These are phyloP conservation scores for Mastacembelus armatus DNA, from an alignment of 2,797 vertebrate species.

Conservation along the genomic window DNA sequence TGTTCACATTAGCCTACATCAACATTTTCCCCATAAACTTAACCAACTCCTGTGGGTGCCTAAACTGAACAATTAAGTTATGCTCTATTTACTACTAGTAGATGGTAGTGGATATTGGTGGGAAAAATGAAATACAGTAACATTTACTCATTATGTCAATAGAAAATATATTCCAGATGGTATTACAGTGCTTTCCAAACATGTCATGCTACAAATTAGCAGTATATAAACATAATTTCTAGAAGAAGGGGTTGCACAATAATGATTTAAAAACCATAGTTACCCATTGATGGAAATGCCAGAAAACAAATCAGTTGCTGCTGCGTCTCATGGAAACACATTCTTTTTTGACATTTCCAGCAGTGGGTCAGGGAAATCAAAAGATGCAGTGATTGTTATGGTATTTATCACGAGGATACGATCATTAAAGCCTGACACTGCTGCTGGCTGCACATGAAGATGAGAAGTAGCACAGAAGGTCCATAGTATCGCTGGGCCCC, in stretches of 20 bases:
- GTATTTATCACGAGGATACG: neutral
- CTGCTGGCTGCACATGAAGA: conserved; percentile 10
- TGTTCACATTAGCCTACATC: no score
- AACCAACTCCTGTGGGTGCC: no score
- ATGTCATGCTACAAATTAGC: neutral
- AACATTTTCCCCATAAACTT: no score
- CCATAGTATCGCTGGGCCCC: conserved; percentile 7
- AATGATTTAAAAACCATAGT: neutral
- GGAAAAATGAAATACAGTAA: neutral
- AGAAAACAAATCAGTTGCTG: neutral
- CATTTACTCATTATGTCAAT: neutral
- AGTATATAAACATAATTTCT: neutral
- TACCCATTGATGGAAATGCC: neutral
- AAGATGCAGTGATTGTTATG: neutral
- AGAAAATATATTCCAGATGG: neutral
- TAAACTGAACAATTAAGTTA: no score
- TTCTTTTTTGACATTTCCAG: no score
- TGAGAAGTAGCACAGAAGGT: neutral
- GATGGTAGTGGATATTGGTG: neutral
- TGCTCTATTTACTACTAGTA: neutral
- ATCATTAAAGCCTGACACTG: neutral
- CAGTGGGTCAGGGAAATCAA: neutral
- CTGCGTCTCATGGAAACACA: no score
- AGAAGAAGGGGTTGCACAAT: neutral
- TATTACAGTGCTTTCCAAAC: neutral